phyloP scores from a whole-genome alignment of 2,797 vertebrate species.

The Eulemur albifrons region DNA sequence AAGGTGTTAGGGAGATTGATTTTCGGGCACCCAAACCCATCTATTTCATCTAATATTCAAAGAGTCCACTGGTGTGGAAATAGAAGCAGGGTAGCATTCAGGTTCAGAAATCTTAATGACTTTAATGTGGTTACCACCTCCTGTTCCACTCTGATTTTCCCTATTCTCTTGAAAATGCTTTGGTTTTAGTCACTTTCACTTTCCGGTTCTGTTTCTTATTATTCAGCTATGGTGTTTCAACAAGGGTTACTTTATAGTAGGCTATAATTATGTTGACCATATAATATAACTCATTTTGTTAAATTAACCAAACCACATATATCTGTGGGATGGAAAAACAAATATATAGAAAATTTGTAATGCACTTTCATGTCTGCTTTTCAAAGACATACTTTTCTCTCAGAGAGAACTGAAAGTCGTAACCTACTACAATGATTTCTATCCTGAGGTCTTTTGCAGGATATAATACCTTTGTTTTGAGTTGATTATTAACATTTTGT shows the following conservation, averaged over 20 bases:
- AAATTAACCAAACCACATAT: not conserved
- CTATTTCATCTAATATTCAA: accelerated
- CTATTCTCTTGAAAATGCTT: not conserved
- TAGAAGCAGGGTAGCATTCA: accelerated
- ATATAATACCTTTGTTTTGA: not conserved
- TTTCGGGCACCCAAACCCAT: accelerated
- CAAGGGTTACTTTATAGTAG: not conserved
- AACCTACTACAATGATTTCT: accelerated
- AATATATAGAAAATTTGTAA: not conserved
- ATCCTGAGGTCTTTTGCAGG: not conserved
- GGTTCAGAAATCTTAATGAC: not conserved
- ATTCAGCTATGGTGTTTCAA: not conserved
- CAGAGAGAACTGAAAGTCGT: accelerated
- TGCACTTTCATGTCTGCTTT: not conserved
- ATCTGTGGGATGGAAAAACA: not conserved
- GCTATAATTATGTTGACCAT: not conserved
- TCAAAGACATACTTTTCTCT: not conserved
- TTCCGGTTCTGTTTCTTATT: not conserved
- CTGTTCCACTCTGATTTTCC: not conserved
- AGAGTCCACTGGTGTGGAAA: not conserved
- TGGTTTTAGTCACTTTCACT: not conserved
- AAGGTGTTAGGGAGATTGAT: accelerated
- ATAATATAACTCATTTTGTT: not conserved
- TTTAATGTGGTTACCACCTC: not conserved
- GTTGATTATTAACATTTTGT: not conserved